Evolutionary conservation across 2,113 vertebrate species (phyloP), one percentile per base, ranked within the genome.

Genomic region (Pelusios castaneus): DNA sequence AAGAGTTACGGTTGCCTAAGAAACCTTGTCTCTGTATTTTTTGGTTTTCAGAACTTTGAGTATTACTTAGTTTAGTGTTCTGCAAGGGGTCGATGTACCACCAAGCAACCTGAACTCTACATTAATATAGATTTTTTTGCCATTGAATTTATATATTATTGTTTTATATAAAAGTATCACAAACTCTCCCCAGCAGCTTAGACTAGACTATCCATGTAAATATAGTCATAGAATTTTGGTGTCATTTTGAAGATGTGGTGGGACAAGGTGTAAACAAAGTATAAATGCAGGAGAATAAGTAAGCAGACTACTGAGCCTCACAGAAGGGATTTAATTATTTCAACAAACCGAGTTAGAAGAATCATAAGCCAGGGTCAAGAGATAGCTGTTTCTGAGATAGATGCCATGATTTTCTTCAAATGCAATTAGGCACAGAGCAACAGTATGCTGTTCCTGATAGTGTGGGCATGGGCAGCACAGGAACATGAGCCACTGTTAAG

Each of bases 401-500:
- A 1, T 3, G 90, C 70, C 8, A 45, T 88, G 45, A 49, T 91
- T 79, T 54, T 31, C 82, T 87, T 88, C 14, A 25, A n/a, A 82
- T 90, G 87, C 84, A 92, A 24, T 78, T 60, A 86, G 92, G 63
- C 1, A 1, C 52, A 79, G 47, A 82, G 73, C 13, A 73, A 10
- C 5, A 38, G 47, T 67, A 34, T 77, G 56, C 67, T 55, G 84
- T 90, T 92, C 90, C 96, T 94, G 93, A 85, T 92, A 94, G 90
- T 89, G 54, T 34, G 80, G 86, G 52, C 27, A 90, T 34, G 80
- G 86, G 52, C 27, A 90, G 83, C 5, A 1, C 1, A 1, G 54
- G 47, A 89, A 34, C 38, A 0, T 16, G 47, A 70, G 21, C 75
- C 14, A n/a, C 0, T 4, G 34, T 43, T 7, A 0, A 21, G 73